These are phyloP conservation scores for Pangasius djambal DNA, from an alignment of 2,797 vertebrate species.

Conservation along the genomic window DNA sequence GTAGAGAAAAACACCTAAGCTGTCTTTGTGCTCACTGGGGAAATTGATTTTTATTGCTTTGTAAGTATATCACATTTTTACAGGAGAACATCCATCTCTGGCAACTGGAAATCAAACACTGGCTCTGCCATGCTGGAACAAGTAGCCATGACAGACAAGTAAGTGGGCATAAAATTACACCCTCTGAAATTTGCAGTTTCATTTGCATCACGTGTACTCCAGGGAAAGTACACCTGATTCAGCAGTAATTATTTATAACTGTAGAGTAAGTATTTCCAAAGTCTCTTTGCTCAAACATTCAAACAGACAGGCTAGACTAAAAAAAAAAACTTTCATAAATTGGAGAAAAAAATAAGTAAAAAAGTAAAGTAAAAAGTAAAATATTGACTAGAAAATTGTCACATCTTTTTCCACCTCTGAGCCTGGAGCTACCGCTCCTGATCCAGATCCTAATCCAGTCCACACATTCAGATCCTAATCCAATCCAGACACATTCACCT, in stretches of 20 bases:
- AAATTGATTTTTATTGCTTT: not conserved
- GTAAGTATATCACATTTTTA: not conserved
- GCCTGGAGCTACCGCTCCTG: not conserved
- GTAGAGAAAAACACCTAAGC: not conserved
- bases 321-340: not conserved
- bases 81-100: conserved; percentile 98
- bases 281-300: not conserved
- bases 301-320: not conserved
- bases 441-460: not conserved
- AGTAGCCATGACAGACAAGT: conserved; percentile 99
- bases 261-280: not conserved
- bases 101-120: conserved; percentile 99
- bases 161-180: conserved; percentile 63
- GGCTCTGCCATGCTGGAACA: conserved; percentile 99
- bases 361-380: too few species aligned
- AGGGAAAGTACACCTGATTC: not conserved
- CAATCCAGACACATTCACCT: not conserved
- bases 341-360: not conserved
- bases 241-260: not conserved
- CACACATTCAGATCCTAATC: not conserved
- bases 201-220: not conserved
- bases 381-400: not conserved
- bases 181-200: not conserved
- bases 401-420: not conserved
- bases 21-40: not conserved